Evolutionary conservation across 2,113 vertebrate species (phyloP), one percentile per base, ranked within the genome.

Genomic region (Antechinus stuartii): DNA sequence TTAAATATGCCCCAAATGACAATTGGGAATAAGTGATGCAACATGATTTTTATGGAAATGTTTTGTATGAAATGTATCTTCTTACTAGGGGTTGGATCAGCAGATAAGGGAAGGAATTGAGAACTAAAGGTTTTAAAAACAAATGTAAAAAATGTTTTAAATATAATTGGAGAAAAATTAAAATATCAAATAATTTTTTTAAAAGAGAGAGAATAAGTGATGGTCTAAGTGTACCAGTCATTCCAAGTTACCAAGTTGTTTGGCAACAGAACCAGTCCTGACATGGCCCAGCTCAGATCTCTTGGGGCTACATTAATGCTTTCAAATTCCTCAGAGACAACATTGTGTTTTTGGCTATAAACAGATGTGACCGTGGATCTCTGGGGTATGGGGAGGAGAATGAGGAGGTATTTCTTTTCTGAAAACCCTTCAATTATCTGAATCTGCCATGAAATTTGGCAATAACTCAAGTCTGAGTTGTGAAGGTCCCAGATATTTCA

Each of bases 371-470:
- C 76, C 23, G 0, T 23, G 14, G 30, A 96, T n/a, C 61, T 55
- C 93, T 30, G 61, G 89, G 46, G 25, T 55, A 84, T 10, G 47
- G 68, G 96, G 91, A n/a, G 57, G 93, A 95, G 76, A 89, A 25
- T 42, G 95, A 53, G 90, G 91, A 96, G 16, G 91, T 93, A 53
- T 91, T 94, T 95, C 95, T 96, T 95, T 49, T 95, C 46, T 91
- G 56, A 91, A 91, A 95, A 27, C 54, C 26, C 89, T 42, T 76
- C 91, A 42, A 90, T 93, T 91, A 27, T 42, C 26, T 47, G 49
- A 95, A 35, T 14, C 26, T 90, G 23, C 23, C 93, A 84, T 92
- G 26, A 96, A 94, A 30, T 24, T 35, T 35, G 96, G 92, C 30
- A 95, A 25, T 35, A 96, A 24, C 42, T 54, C 25, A 7, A 92